Percentiles rank a stretch among this genome's conserved stretches.
Evolutionary conservation across 2,797 vertebrate genomes (phyloP).

Genomic region (Labroides dimidiatus): DNA sequence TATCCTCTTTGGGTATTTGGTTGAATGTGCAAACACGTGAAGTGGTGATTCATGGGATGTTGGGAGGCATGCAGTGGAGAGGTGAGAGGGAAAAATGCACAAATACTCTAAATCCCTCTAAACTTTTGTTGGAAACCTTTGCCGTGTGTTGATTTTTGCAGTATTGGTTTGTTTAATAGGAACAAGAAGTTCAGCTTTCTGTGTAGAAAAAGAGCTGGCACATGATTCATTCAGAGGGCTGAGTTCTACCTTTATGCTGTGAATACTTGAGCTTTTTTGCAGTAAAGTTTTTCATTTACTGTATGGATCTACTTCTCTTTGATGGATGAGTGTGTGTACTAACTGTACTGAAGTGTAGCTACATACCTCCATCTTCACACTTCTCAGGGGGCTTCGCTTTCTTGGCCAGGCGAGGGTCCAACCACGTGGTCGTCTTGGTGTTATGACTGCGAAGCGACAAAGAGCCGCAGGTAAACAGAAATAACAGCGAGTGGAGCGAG

Average conservation of each 20-base stretch:
- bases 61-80: conserved; percentile 6
- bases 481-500: conserved; percentile 20
- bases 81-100: too few relatives aligned
- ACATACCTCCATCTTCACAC: conserved; percentile 95
- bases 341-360: conserved; percentile 8
- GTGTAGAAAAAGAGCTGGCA: too few relatives aligned
- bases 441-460: conserved; percentile 90
- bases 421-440: conserved; percentile 97
- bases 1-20: conserved; percentile 22
- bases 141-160: too few relatives aligned
- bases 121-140: too few relatives aligned
- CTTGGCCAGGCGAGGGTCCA: conserved; percentile 96
- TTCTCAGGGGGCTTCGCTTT: conserved; percentile 98
- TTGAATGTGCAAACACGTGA: conserved; percentile 25
- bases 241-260: too few relatives aligned
- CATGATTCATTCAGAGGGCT: too few relatives aligned
- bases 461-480: conserved; percentile 37
- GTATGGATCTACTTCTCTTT: background rate
- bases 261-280: too few relatives aligned
- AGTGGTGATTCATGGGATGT: conserved; percentile 36
- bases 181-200: too few relatives aligned
- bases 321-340: background rate
- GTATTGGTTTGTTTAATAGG: too few relatives aligned
- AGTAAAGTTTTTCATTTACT: too few relatives aligned
- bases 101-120: too few relatives aligned